A percentile compares a stretch with the other conserved stretches of the same genome.
These are phyloP conservation scores for Alcedo quadribrachys DNA, from an alignment of 2,797 vertebrate genomes.

Conservation along the genomic window DNA sequence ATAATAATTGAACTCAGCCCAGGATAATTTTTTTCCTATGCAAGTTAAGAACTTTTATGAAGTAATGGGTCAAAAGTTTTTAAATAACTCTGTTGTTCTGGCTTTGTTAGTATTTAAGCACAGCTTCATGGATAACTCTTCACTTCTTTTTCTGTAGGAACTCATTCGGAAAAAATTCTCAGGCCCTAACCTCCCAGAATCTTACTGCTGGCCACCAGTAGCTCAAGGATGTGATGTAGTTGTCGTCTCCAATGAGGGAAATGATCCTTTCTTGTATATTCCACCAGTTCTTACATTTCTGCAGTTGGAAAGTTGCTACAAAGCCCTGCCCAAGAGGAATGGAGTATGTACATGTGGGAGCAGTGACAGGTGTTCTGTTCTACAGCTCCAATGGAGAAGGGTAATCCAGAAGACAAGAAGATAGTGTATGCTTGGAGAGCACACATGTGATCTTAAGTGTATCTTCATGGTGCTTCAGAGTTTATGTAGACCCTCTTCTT, in stretches of 20 bases:
- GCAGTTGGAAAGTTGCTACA: conserved; percentile 71
- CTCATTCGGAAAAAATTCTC: conserved; percentile 70
- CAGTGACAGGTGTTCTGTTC: background rate
- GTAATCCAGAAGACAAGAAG: background rate
- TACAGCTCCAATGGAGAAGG: background rate
- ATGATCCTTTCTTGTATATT: conserved; percentile 86
- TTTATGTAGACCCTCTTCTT: background rate
- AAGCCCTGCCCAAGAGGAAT: conserved; percentile 66
- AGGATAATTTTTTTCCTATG: background rate
- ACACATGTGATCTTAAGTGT: background rate
- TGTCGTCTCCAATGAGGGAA: conserved; percentile 79
- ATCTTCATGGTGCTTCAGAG: background rate
- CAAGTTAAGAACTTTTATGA: background rate
- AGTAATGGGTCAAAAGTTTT: background rate
- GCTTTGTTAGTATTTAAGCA: background rate
- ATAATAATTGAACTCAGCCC: background rate
- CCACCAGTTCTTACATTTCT: conserved; percentile 86
- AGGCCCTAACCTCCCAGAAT: conserved; percentile 76
- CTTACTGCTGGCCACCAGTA: conserved; percentile 89
- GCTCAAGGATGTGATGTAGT: conserved; percentile 84
- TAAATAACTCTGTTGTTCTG: background rate
- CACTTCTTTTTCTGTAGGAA: conserved; percentile 74
- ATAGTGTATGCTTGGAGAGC: background rate
- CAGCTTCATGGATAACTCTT: background rate
- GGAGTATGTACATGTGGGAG: conserved; percentile 81